A percentile compares a stretch with the other conserved stretches of the same genome.
These are phyloP conservation scores for Drosophila chauvacae DNA, from an alignment of 1,140 invertebrate genomes.

Conservation along the genomic window DNA sequence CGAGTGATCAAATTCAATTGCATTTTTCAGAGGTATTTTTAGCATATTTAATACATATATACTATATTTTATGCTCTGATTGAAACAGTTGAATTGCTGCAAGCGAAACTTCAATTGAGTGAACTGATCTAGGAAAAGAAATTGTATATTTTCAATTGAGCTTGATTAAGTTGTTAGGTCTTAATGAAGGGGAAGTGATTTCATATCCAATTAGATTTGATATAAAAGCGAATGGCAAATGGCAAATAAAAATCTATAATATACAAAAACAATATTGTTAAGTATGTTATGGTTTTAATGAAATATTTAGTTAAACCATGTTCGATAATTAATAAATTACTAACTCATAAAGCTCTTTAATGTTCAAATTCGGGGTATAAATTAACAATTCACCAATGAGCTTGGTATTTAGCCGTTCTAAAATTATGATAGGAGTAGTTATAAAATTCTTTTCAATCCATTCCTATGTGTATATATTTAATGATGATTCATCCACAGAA, in stretches of 20 bases:
- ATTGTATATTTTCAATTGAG: slow-evolving; percentile 13
- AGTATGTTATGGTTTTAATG: neutral
- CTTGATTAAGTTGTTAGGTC: slow-evolving; percentile 1
- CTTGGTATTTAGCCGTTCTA: neutral
- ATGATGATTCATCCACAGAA: slow-evolving; percentile 20
- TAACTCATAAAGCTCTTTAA: neutral
- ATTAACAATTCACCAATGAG: neutral
- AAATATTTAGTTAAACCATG: neutral
- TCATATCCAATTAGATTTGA: neutral
- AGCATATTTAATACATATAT: neutral
- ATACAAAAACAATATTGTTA: neutral
- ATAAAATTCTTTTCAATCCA: neutral
- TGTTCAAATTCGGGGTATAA: no score
- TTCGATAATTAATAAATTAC: neutral
- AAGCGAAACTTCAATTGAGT: neutral
- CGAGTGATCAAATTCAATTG: neutral
- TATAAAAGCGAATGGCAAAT: neutral
- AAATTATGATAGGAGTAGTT: neutral
- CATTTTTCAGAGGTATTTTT: neutral
- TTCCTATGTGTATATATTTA: slow-evolving; percentile 7
- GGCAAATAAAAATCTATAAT: neutral
- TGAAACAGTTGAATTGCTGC: neutral
- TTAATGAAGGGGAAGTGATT: slow-evolving; percentile 5
- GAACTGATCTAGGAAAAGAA: slow-evolving; percentile 2
- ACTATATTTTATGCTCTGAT: neutral